A percentile compares a stretch with the other conserved stretches of the same genome.
phyloP scores from a whole-genome alignment of 1,140 invertebrate species.

The Ridgeia piscesae region DNA sequence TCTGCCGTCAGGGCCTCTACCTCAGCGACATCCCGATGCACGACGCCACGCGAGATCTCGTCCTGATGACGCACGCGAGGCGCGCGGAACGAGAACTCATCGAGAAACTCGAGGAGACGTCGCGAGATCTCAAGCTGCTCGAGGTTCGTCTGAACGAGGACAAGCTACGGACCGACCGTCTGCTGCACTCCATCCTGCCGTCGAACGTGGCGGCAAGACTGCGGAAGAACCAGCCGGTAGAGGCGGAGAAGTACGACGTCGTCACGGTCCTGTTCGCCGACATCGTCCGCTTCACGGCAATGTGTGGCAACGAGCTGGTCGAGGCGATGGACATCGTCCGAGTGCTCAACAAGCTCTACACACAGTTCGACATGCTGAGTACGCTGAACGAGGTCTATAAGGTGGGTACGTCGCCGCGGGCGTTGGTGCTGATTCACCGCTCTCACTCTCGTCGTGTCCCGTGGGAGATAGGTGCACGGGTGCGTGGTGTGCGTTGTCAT shows the following conservation, averaged over 20 bases:
- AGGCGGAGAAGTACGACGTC: constrained; percentile 24
- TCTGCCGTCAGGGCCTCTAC: constrained; percentile 76
- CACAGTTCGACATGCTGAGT: constrained; percentile 27
- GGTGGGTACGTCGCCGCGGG: constrained; percentile 20
- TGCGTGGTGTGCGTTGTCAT: background rate
- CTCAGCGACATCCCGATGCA: constrained; percentile 92
- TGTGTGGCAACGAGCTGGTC: constrained; percentile 75
- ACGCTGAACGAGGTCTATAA: constrained; percentile 28
- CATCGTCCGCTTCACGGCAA: constrained; percentile 74
- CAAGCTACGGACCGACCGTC: constrained; percentile 92
- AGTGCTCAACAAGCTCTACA: constrained; percentile 32
- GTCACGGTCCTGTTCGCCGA: constrained; percentile 69
- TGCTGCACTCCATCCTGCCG: constrained; percentile 88
- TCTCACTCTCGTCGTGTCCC: background rate
- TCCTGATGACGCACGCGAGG: constrained; percentile 93
- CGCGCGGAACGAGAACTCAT: constrained; percentile 94
- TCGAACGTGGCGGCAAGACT: constrained; percentile 87
- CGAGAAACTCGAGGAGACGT: constrained; percentile 83
- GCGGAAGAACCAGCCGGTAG: constrained; percentile 74
- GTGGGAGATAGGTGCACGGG: background rate
- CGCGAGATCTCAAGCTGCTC: constrained; percentile 64
- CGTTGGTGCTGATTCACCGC: background rate
- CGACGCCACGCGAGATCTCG: constrained; percentile 90
- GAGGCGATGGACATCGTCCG: constrained; percentile 72
- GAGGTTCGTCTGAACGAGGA: constrained; percentile 89